Evolutionary conservation across 2,888 invertebrate species (phyloP).

Genomic region (Drosophila ezoana): DNA sequence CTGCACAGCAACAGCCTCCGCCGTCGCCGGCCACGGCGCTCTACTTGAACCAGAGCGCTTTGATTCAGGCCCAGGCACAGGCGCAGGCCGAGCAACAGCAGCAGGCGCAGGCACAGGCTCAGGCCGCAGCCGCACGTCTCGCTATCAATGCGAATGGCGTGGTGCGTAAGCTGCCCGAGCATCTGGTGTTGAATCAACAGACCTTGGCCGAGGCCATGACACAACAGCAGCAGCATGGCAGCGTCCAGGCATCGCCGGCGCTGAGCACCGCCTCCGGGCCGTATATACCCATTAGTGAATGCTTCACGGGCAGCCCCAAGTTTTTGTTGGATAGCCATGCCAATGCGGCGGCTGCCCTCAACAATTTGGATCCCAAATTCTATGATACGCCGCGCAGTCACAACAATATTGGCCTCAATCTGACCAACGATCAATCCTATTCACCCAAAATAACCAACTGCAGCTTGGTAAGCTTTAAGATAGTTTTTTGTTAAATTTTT

Average conservation of each 20-base stretch:
- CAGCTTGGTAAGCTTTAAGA: constrained; percentile 70
- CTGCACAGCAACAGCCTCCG: constrained; percentile 71
- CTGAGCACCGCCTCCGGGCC: constrained; percentile 90
- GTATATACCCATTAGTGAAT: constrained; percentile 96
- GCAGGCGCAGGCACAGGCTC: constrained; percentile 34
- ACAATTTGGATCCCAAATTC: constrained; percentile 86
- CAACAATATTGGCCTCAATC: constrained; percentile 84
- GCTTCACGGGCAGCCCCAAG: constrained; percentile 91
- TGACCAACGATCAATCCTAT: constrained; percentile 85
- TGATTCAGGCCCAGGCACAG: constrained; percentile 66
- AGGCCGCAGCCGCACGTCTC: constrained; percentile 60
- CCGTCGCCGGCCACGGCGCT: constrained; percentile 75
- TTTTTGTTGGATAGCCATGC: constrained; percentile 59
- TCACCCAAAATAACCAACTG: constrained; percentile 85
- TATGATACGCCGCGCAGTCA: constrained; percentile 86
- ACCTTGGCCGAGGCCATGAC: constrained; percentile 75
- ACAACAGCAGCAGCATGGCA: constrained; percentile 59
- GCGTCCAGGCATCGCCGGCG: constrained; percentile 87
- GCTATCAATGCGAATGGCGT: constrained; percentile 79
- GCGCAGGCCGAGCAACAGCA: constrained; percentile 54
- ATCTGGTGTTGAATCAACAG: constrained; percentile 83
- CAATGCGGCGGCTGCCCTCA: constrained; percentile 73
- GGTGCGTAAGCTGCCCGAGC: constrained; percentile 84
- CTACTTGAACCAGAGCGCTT: constrained; percentile 74
- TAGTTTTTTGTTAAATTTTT: background rate